These are phyloP conservation scores for Drosophila truncata DNA, from an alignment of 1,140 invertebrate genomes.

Conservation along the genomic window DNA sequence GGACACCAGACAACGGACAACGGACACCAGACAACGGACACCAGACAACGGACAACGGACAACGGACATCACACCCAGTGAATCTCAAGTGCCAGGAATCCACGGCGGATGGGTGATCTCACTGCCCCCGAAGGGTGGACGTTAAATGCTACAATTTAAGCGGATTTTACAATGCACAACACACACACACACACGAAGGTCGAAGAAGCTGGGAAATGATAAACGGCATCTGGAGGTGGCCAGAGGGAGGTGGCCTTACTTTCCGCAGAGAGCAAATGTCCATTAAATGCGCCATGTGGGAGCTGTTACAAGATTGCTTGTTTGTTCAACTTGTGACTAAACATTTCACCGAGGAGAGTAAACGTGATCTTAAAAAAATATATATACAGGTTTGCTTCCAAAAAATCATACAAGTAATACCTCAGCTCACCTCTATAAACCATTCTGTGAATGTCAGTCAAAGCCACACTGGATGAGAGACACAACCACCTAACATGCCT, in stretches of 20 bases:
- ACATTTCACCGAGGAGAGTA: neutral
- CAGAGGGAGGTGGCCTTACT: neutral
- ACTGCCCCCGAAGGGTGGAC: slow-evolving; percentile 7
- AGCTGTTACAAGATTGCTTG: slow-evolving; percentile 23
- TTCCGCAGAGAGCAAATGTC: slow-evolving; percentile 14
- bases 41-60: slow-evolving; percentile 1
- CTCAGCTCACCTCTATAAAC: neutral
- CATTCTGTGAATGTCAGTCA: neutral
- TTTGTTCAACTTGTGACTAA: slow-evolving; percentile 39
- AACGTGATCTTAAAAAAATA: neutral
- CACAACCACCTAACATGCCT: slow-evolving; percentile 9
- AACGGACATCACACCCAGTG: neutral
- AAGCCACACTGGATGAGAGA: neutral
- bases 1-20: slow-evolving; percentile 4
- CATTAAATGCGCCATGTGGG: slow-evolving; percentile 39
- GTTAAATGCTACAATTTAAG: slow-evolving; percentile 63
- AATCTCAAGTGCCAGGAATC: slow-evolving; percentile 26
- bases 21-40: neutral
- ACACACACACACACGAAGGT: slow-evolving; percentile 3
- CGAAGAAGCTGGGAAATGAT: neutral
- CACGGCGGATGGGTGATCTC: slow-evolving; percentile 12
- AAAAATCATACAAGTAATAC: neutral
- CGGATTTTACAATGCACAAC: slow-evolving; percentile 52
- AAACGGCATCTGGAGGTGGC: neutral
- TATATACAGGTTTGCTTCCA: neutral